Base-by-base conservation (phyloP, 1,140 invertebrate genomes). In the Lasioglossum albipes region DNA sequence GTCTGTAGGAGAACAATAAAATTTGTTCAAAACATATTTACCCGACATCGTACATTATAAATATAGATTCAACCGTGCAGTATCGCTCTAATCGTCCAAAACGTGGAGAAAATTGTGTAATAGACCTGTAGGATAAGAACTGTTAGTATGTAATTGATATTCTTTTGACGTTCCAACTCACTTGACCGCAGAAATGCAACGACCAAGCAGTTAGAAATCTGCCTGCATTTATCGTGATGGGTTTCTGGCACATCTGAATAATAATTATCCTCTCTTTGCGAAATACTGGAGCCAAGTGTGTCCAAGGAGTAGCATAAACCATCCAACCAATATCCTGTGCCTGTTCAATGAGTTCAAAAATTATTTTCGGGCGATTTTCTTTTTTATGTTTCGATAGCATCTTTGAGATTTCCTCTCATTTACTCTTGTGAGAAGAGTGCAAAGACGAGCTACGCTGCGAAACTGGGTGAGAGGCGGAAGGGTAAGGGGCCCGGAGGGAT, bases 221-320 rank as follows among this genome's bases (percentile, higher is more conserved):
- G 16, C 22, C 59, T 4, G 70, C 27, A 9, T 57, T n/a, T 54
- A 86, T 78, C 3, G 22, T 49, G 18, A 81, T 12, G 13, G 84
- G 84, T 61, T 64, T 78, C 42, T 86, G 80, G 68, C 76, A 85
- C 64, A 78, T 75, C 52, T 81, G 84, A 7, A 87, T 75, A 42
- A 84, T 72, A 6, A 89, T 70, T 7, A 82, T 4, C 2, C 70
- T 41, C n/a, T 4, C 49, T 57, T 52, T 70, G 13, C 71, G 76
- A 7, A 68, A 12, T 6, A 64, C 41, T 18, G 12, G 12, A 0
- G 66, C 49, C 20, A 45, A 71, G 62, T 84, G 36, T 0, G 57
- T 64, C 87, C 83, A 88, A 3, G 64, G 16, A 31, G 79, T 75
- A 12, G 66, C 64, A 16, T 87, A 88, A 7, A 86, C 22, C 20